Conservation (phyloP, 2,797 vertebrate genomes). For the Liparis tanakae region DNA sequence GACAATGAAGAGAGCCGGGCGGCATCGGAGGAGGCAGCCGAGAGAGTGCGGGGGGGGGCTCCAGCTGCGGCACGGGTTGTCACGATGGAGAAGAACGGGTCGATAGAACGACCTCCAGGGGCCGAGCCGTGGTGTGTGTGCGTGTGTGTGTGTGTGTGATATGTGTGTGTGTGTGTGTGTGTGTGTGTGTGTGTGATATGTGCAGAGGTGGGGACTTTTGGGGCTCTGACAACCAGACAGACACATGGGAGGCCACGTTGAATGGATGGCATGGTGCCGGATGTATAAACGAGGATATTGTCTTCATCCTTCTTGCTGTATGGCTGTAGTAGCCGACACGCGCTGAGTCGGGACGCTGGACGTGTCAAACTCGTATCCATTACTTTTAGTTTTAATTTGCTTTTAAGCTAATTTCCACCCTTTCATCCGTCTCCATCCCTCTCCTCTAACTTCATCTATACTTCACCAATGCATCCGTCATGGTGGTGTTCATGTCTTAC, state of each 20-base stretch:
- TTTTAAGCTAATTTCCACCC: neutral
- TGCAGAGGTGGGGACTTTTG: slow-evolving; percentile 63
- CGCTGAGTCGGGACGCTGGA: neutral
- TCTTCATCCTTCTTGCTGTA: too few relatives aligned
- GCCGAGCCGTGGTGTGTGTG: slow-evolving; percentile 15
- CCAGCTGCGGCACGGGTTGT: slow-evolving; percentile 69
- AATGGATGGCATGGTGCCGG: neutral
- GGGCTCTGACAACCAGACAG: slow-evolving; percentile 36
- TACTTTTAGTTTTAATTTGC: neutral
- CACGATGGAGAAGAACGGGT: slow-evolving; percentile 59
- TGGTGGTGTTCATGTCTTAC: neutral
- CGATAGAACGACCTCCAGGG: slow-evolving; percentile 62
- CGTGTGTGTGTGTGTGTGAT: slow-evolving; percentile 28
- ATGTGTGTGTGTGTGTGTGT: slow-evolving; percentile 37
- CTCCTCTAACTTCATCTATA: neutral
- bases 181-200: slow-evolving; percentile 12
- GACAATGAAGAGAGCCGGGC: slow-evolving; percentile 69
- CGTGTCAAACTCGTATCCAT: neutral
- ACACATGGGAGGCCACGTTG: neutral
- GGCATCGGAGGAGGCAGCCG: slow-evolving; percentile 58
- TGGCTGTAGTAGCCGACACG: too few relatives aligned
- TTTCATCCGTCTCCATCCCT: neutral
- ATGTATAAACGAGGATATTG: too few relatives aligned
- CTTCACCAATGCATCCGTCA: neutral
- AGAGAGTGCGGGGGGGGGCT: slow-evolving; percentile 42